Evolutionary conservation across 2,797 vertebrate genomes (phyloP), one percentile per base, ranked within the genome.

Genomic region (Chromobotia macracanthus): DNA sequence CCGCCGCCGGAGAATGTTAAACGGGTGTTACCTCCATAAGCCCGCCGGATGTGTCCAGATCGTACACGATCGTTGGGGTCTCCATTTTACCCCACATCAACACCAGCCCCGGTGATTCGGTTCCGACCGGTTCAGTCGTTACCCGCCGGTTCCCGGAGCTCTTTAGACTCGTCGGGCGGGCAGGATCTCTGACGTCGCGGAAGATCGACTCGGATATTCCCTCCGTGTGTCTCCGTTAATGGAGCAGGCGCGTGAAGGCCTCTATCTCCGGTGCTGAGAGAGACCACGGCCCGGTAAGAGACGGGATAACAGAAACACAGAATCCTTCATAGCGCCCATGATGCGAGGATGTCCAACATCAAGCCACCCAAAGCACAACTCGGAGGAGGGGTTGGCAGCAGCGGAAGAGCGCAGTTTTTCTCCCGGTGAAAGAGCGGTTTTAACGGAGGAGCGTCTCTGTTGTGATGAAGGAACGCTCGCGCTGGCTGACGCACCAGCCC

Each of bases 41-140:
- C 88, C 97, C 97, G 90, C 96, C 97, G 80, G 96, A 96, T 90
- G 97, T 98, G 92, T 99, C 97, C 95, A 98, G 91, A 91, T 98
- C 97, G 94, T 99, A 99, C 89, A 99, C 96, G 93, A 99, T 97
- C 92, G 97, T 97, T 91, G 97, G 97, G 92, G 96, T 96, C 95
- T 98, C 97, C 97, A 98, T 98, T 96, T 97, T 97, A 92, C 95
- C 95, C 96, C 96, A 98, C 96, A 97, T 97, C 95, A 95, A 96
- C 93, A 92, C 93, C 58, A 35, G 48, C 16, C 44, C 35, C 21
- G 23, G 51, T 35, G 31, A 35, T n/a, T 35, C 61, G 66, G 56
- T 71, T 55, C 31, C 18, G 31, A 56, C 5, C 31, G 16, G 13
- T 48, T 38, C 21, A 53, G 68, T 48, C 48, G 48, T 58, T 71